Evolutionary conservation across 2,113 vertebrate genomes (phyloP).

Genomic region (Cavia porcellus): DNA sequence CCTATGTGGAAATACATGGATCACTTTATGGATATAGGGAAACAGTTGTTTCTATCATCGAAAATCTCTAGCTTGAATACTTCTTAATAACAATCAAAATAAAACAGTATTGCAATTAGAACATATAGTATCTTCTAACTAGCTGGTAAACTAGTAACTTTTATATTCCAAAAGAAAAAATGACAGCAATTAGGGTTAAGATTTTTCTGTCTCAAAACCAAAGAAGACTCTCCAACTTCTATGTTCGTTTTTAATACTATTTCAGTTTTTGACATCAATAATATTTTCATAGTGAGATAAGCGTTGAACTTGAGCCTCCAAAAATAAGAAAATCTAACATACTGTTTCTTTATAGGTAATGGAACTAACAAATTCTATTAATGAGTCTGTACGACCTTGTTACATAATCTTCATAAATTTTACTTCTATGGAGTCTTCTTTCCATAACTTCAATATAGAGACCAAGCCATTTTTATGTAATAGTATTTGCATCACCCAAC

Average conservation of each 20-base stretch:
- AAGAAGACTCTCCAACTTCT: neutral
- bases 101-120: neutral
- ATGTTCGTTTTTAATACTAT: neutral
- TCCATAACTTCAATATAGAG: neutral
- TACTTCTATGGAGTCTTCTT: neutral
- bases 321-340: neutral
- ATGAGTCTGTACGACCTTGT: neutral
- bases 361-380: neutral
- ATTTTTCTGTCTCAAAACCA: constrained; percentile 2
- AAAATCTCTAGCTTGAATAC: neutral
- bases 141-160: neutral
- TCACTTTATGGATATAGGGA: neutral
- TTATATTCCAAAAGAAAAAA: neutral
- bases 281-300: constrained; percentile 27
- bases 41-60: neutral
- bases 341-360: neutral
- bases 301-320: neutral
- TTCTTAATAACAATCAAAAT: neutral
- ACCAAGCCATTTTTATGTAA: neutral
- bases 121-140: neutral
- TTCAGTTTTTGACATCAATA: neutral
- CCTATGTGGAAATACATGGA: neutral
- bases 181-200: neutral
- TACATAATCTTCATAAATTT: neutral
- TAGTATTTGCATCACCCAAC: neutral